Base-by-base conservation (phyloP, 2,888 invertebrate genomes). In the Brenthis daphne region DNA sequence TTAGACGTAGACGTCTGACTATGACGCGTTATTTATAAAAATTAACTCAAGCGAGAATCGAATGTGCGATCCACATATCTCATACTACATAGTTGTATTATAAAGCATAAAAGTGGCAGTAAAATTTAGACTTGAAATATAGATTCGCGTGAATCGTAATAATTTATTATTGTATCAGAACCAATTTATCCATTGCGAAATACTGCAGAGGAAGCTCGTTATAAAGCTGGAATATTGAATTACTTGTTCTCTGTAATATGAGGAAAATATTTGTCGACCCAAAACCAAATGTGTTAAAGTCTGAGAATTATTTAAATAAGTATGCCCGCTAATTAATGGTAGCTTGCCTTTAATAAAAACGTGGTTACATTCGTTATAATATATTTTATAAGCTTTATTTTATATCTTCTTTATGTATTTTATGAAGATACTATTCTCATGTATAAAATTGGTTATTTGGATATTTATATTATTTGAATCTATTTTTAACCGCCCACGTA, bases 161-260 rank as follows among this genome's bases (percentile, higher is more conserved):
- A 60, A 61, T 60, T 67, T 60, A 67, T 67, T 67, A 54, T 61
- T 67, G 48, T 61, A 67, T 56, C 55, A 29, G 60, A 61, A 67
- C 54, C 55, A 66, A 66, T 57, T 58, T 33, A 60, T 66, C 51
- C 60, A 37, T 20, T 67, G 60, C 60, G 60, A 54, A 56, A 67
- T 50, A 67, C 50, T 20, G 48, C 60, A 37, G 60, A 61, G 48
- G 48, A 61, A 24, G 54, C 43, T 61, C 60, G 60, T 61, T 61
- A 55, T 50, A 56, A 67, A 61, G 20, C 48, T 33, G 48, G 55
- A 61, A 55, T 50, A 50, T 60, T 55, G 61, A 67, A 55, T 67
- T 65, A 65, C 65, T 67, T 66, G 54, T 48, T 20, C 53, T 58
- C 16, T 53, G 37, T 66, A 58, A 58, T 54, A 53, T 24, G 43